These are phyloP conservation scores for Trisateles emortualis DNA, from an alignment of 2,888 invertebrate genomes.

Conservation along the genomic window DNA sequence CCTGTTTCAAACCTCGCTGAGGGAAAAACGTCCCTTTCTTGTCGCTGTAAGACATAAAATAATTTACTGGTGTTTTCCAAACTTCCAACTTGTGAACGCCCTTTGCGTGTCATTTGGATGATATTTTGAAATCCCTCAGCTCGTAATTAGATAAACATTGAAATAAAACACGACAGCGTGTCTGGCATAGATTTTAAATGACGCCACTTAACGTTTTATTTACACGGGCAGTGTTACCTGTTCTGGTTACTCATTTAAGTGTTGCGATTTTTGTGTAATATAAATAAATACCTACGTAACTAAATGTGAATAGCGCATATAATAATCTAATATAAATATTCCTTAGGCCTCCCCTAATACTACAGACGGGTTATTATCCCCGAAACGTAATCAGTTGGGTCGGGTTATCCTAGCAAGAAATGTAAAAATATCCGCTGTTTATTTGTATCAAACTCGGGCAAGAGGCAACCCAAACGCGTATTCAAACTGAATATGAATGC, in stretches of 20 bases:
- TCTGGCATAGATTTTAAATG: constrained; percentile 27
- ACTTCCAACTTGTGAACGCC: constrained; percentile 64
- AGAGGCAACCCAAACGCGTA: constrained; percentile 85
- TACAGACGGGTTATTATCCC: constrained; percentile 77
- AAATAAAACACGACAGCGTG: constrained; percentile 53
- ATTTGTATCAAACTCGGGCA: constrained; percentile 84
- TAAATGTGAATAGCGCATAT: constrained; percentile 54
- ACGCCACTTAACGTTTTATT: constrained; percentile 18
- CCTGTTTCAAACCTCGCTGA: constrained; percentile 65
- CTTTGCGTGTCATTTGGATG: constrained; percentile 74
- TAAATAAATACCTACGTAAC: constrained; percentile 31
- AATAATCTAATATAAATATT: constrained; percentile 74
- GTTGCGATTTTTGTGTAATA: constrained; percentile 27
- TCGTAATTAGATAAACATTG: constrained; percentile 71
- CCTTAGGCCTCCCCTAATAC: constrained; percentile 68
- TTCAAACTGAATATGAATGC: constrained; percentile 86
- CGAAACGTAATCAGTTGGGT: constrained; percentile 84
- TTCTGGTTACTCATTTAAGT: constrained; percentile 26
- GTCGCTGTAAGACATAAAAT: constrained; percentile 68
- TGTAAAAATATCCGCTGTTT: constrained; percentile 86
- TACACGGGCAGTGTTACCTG: constrained; percentile 6
- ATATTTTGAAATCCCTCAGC: constrained; percentile 68
- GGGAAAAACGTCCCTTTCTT: constrained; percentile 71
- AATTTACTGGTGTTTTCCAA: constrained; percentile 56
- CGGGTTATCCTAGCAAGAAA: constrained; percentile 81